phyloP scores from a whole-genome alignment of 2,888 invertebrate species.

The Helicoverpa assulta region DNA sequence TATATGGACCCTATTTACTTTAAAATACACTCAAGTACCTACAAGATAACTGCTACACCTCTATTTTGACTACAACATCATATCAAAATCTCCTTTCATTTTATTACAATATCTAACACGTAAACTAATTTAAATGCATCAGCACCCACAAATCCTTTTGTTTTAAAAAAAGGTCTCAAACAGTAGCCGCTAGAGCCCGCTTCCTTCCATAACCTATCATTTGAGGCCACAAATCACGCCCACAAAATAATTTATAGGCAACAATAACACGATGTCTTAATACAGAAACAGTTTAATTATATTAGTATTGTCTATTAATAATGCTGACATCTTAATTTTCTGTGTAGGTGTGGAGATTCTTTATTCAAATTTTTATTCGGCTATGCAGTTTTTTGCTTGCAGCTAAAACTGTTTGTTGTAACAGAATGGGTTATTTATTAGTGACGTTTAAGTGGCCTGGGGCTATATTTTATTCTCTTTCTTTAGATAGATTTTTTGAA shows the following conservation, averaged over 20 bases:
- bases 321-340: conserved; percentile 72
- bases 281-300: conserved; percentile 69
- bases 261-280: conserved; percentile 58
- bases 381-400: conserved; percentile 13
- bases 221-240: conserved; percentile 64
- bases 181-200: conserved; percentile 55
- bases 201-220: conserved; percentile 53
- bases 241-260: conserved; percentile 57
- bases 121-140: conserved; percentile 26
- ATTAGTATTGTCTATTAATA: conserved; percentile 71
- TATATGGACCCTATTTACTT: background rate
- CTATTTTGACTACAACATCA: too few relatives aligned
- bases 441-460: background rate
- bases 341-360: conserved; percentile 53
- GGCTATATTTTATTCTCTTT: background rate
- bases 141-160: conserved; percentile 16
- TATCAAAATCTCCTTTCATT: background rate
- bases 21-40: background rate
- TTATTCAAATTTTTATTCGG: conserved; percentile 25
- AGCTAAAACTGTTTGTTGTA: background rate
- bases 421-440: background rate
- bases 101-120: conserved; percentile 7
- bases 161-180: conserved; percentile 33
- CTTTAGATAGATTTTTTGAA: background rate
- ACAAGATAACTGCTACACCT: background rate